Percentiles rank a stretch among this genome's conserved stretches.
These are phyloP conservation scores for Henicopernis longicauda DNA, from an alignment of 2,113 vertebrate genomes.

Conservation along the genomic window DNA sequence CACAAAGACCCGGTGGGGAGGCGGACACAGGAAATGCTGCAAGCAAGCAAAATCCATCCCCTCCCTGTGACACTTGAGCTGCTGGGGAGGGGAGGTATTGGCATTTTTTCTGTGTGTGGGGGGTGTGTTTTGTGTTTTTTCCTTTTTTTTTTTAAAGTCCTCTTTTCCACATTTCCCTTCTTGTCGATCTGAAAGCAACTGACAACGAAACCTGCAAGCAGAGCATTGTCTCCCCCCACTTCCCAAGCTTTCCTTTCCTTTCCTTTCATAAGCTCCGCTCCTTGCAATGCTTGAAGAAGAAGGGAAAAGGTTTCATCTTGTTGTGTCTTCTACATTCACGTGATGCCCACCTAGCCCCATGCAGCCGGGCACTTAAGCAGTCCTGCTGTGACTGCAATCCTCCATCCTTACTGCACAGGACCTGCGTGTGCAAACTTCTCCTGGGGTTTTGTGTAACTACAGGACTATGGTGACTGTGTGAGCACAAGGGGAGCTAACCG, in stretches of 20 bases:
- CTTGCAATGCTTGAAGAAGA: neutral
- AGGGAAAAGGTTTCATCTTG: neutral
- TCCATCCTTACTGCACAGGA: neutral
- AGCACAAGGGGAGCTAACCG: neutral
- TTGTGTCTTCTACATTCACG: neutral
- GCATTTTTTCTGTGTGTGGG: neutral
- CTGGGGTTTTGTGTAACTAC: neutral
- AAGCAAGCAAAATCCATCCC: neutral
- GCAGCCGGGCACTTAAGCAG: neutral
- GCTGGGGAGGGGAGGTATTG: neutral
- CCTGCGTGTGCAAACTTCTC: neutral
- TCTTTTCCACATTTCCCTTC: neutral
- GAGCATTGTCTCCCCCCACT: neutral
- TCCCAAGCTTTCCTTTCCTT: neutral
- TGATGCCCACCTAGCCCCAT: neutral
- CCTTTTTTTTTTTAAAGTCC: neutral
- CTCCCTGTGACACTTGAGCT: neutral
- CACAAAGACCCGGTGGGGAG: conserved; percentile 27
- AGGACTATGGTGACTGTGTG: neutral
- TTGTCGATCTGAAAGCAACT: neutral
- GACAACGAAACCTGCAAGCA: neutral
- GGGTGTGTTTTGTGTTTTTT: neutral
- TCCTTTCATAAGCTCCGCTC: neutral
- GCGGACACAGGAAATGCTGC: neutral
- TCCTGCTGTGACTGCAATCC: neutral